These are phyloP conservation scores for Nanorana parkeri DNA, from an alignment of 2,113 vertebrate species.

Conservation along the genomic window DNA sequence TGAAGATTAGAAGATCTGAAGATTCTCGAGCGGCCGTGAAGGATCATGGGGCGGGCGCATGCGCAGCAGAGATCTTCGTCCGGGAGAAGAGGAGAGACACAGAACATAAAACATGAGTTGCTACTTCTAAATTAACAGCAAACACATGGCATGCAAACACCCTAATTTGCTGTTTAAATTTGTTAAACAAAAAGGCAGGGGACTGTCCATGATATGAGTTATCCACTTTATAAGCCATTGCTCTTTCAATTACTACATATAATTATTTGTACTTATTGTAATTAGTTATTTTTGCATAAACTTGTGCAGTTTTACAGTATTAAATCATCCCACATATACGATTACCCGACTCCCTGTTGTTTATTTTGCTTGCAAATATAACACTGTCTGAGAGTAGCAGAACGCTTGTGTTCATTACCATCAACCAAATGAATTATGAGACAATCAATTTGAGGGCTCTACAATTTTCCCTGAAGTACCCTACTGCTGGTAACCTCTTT, in stretches of 20 bases:
- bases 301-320: neutral
- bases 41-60: too few relatives aligned
- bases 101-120: too few relatives aligned
- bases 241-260: conserved; percentile 19
- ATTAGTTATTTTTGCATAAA: conserved; percentile 46
- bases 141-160: neutral
- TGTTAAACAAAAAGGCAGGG: neutral
- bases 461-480: conserved; percentile 56
- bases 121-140: too few relatives aligned
- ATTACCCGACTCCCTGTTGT: conserved; percentile 53
- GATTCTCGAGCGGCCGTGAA: too few relatives aligned
- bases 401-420: conserved; percentile 54
- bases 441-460: conserved; percentile 55
- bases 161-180: neutral
- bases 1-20: too few relatives aligned
- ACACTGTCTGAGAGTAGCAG: conserved; percentile 42
- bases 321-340: conserved; percentile 45
- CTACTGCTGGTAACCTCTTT: conserved; percentile 57
- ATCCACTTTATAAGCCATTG: conserved; percentile 35
- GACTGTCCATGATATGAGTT: conserved; percentile 28
- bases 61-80: too few relatives aligned
- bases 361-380: conserved; percentile 56
- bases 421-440: conserved; percentile 57
- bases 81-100: too few relatives aligned
- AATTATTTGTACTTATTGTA: conserved; percentile 28